phyloP scores from a whole-genome alignment of 2,888 invertebrate genomes.

The Amphipyra berbera region DNA sequence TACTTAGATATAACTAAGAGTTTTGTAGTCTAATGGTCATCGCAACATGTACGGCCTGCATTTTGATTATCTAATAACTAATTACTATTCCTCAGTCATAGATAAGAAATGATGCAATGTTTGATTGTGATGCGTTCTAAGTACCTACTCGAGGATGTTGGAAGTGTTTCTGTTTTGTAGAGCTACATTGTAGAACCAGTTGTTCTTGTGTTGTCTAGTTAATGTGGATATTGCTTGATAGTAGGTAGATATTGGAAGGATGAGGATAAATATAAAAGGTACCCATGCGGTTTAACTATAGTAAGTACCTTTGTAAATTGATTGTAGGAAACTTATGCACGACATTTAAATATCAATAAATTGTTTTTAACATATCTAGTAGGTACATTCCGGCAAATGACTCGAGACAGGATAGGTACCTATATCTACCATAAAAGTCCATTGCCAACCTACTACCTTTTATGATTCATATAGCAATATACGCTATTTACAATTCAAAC shows the following conservation, averaged over 20 bases:
- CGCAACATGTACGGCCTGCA: conserved; percentile 4
- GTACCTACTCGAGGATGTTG: neutral
- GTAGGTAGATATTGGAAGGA: too few relatives aligned
- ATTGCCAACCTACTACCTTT: neutral
- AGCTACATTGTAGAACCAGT: too few relatives aligned
- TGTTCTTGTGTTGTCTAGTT: too few relatives aligned
- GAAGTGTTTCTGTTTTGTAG: too few relatives aligned
- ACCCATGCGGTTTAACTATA: too few relatives aligned
- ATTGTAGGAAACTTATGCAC: neutral
- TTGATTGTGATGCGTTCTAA: conserved; percentile 6
- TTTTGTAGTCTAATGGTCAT: too few relatives aligned
- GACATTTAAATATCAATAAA: neutral
- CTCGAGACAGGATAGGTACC: too few relatives aligned
- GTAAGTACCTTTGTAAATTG: neutral
- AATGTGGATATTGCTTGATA: too few relatives aligned
- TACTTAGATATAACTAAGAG: too few relatives aligned
- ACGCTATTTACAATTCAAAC: conserved; percentile 37
- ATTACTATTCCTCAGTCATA: neutral
- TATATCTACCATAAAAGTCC: neutral
- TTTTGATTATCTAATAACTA: conserved; percentile 7
- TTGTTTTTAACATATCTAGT: conserved; percentile 1
- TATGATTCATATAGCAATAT: conserved; percentile 32
- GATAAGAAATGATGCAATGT: conserved; percentile 22
- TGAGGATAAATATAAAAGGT: too few relatives aligned
- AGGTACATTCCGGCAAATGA: neutral